Evolutionary conservation across 2,113 vertebrate genomes (phyloP).

Genomic region (Danionella cerebrum): DNA sequence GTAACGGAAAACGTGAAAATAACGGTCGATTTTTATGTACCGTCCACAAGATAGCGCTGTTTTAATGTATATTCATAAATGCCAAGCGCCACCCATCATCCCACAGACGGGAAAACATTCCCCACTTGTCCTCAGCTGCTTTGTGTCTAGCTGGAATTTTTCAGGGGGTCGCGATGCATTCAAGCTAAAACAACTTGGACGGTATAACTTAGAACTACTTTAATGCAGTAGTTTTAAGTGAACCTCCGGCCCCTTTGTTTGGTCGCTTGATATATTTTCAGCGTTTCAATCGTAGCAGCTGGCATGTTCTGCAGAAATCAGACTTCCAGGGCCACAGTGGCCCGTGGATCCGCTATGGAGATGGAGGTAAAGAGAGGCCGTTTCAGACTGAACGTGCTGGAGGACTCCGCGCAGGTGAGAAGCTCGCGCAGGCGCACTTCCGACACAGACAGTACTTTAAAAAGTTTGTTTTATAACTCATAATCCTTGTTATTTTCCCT

Average conservation of each 20-base stretch:
- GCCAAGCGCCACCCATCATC: background rate
- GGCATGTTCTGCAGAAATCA: slow-evolving; percentile 16
- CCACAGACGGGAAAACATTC: background rate
- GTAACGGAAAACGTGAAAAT: no score
- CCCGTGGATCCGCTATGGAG: slow-evolving; percentile 23
- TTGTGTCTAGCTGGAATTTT: background rate
- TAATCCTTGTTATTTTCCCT: background rate
- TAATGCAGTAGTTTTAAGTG: background rate
- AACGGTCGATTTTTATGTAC: no score
- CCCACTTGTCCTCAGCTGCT: background rate
- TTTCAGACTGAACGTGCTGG: slow-evolving; percentile 8
- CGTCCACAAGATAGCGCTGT: background rate
- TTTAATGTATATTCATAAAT: background rate
- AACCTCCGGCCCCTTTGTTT: background rate
- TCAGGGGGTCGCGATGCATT: background rate
- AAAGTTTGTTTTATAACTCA: background rate
- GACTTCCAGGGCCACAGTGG: slow-evolving; percentile 12
- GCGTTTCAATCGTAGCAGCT: no score
- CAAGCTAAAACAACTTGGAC: background rate
- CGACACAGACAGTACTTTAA: background rate
- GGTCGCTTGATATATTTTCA: background rate
- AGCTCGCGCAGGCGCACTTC: background rate
- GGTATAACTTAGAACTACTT: no score
- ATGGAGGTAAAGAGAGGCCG: slow-evolving; percentile 12
- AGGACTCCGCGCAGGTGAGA: slow-evolving; percentile 6